Base-by-base conservation (phyloP, 1,140 invertebrate genomes). In the Calephelis virginiensis region DNA sequence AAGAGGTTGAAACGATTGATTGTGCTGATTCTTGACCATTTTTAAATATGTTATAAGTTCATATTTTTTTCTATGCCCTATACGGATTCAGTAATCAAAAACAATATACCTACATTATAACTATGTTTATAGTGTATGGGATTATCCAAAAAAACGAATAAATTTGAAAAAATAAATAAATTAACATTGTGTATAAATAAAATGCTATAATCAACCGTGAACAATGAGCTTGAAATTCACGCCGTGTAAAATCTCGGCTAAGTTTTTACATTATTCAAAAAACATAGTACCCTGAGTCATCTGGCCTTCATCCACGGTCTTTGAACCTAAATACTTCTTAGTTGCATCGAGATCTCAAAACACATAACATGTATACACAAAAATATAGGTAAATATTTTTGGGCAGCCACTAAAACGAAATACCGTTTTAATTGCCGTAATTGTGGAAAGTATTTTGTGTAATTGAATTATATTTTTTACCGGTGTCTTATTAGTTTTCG, bases 241-340 rank as follows among this genome's bases (percentile, higher is more conserved):
- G 50, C 50, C 50, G 50, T 53, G 28, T 53, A 53, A 53, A 53
- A 53, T 53, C 50, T 43, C 40, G 14, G 17, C 17, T 53, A 53
- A 53, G 14, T 53, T 53, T 53, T 53, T 53, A 53, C 17, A 17
- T 11, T 4, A 17, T 17, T 53, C 50, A 83, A 86, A 78, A 78
- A 67, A 70, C 68, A 77, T 82, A 75, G 74, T 71, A 69, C 60
- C 70, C 71, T 87, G 86, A 85, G 62, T 87, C 86, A 86, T 76
- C 60, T 81, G 80, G 81, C 84, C 83, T 89, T 83, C 76, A 73
- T 70, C 53, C 69, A 73, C 79, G 86, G 83, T 89, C 85, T 76
- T 85, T 89, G 85, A 89, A 89, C 86, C 68, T 74, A 67, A 66
- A 68, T 67, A 67, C 45, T 68, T 63, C 67, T 79, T 78, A 82